Base-by-base conservation (phyloP, 2,888 invertebrate genomes). In the Drosophila ochracea region DNA sequence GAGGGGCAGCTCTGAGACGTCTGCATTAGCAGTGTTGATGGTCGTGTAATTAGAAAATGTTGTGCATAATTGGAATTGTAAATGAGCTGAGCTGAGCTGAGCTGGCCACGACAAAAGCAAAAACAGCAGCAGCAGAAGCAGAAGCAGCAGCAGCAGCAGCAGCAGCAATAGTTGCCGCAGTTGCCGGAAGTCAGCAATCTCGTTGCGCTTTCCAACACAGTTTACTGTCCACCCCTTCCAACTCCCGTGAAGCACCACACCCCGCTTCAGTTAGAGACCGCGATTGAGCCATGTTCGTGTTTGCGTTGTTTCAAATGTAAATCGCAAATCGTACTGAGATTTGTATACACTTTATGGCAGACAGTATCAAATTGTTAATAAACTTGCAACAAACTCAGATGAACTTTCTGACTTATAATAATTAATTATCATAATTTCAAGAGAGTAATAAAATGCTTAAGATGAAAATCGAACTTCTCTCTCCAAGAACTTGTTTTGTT, bases 31-130 rank as follows among this genome's bases (percentile, higher is more conserved):
- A 73, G 80, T 80, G 91, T 74, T 80, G 82, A 91, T 91, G 87
- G 82, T 84, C 80, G 76, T 86, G 87, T 91, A 90, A 91, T 91
- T 91, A 91, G 90, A 87, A 87, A 90, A 89, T 88, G 88, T 80
- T 84, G 87, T 83, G 82, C 89, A 86, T 86, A 86, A 91, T 88
- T 90, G 91, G 88, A 89, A 91, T 91, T 91, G 89, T 83, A 91
- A 92, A 91, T 91, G 85, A 89, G 90, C 79, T 77, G 52, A 68
- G 65, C 58, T 63, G 28, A 28, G 28, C 5, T 5, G 55, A 63
- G 69, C 54, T 47, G 63, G 64, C 31, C 54, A 54, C 55, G 64
- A 61, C 62, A 39, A 58, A 59, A 49, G 53, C 54, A 54, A 63
- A 66, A 25, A 47, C 37, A 53, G 33, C 39, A 60, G 30, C 58